These are phyloP conservation scores for Macropodus opercularis DNA, from an alignment of 2,797 vertebrate genomes.

Conservation along the genomic window DNA sequence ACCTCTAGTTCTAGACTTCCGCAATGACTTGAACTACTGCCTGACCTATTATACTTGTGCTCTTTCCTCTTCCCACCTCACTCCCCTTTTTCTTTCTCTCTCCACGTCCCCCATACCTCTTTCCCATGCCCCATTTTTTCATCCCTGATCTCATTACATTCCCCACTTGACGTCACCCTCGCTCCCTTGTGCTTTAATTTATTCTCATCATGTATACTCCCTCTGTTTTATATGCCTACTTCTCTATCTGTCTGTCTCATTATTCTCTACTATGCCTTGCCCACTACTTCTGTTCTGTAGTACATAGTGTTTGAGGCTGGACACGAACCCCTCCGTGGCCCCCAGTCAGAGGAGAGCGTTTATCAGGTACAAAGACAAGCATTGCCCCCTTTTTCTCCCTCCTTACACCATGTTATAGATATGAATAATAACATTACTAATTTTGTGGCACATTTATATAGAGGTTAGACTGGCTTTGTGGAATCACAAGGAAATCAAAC, in stretches of 20 bases:
- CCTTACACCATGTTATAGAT: conserved; percentile 53
- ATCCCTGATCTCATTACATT: conserved; percentile 80
- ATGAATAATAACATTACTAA: conserved; percentile 44
- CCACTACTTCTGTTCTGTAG: conserved; percentile 88
- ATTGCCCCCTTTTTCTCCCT: conserved; percentile 61
- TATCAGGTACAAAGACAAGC: conserved; percentile 94
- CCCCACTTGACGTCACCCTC: conserved; percentile 33
- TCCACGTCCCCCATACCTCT: conserved; percentile 40
- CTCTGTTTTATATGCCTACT: conserved; percentile 51
- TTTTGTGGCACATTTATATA: conserved; percentile 18
- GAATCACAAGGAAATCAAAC: conserved; percentile 20
- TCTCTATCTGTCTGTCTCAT: conserved; percentile 40
- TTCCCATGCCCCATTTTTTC: conserved; percentile 43
- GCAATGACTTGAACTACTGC: conserved; percentile 77
- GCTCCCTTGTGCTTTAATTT: conserved; percentile 58
- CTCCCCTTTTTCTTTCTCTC: conserved; percentile 55
- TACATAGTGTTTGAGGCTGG: conserved; percentile 99
- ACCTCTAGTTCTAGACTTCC: conserved; percentile 63
- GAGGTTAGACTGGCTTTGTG: conserved; percentile 20
- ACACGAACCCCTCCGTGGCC: conserved; percentile 97
- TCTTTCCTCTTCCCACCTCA: conserved; percentile 76
- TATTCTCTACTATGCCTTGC: conserved; percentile 65
- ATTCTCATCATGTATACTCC: conserved; percentile 52
- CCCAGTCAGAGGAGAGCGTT: conserved; percentile 98
- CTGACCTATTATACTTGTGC: conserved; percentile 81